Conservation (phyloP, 2,797 vertebrate genomes). For the Trachurus trachurus region DNA sequence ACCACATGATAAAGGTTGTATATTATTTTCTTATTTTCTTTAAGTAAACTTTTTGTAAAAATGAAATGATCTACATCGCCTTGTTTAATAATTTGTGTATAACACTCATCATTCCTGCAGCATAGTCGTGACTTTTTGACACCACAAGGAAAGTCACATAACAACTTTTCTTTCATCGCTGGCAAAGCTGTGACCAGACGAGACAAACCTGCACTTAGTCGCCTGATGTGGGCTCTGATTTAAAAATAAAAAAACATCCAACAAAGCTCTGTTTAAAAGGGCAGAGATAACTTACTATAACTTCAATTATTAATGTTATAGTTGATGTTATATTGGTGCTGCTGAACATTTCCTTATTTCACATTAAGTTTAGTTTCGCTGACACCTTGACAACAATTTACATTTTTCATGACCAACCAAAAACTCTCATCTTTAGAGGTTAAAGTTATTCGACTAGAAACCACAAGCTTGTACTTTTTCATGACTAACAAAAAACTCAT, state of each 20-base stretch:
- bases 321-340: too few relatives aligned
- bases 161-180: neutral
- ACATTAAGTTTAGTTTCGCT: neutral
- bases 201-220: neutral
- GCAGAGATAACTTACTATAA: too few relatives aligned
- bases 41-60: too few relatives aligned
- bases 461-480: neutral
- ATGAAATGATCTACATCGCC: too few relatives aligned
- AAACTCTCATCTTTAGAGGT: neutral
- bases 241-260: constrained; percentile 4
- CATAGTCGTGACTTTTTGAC: too few relatives aligned
- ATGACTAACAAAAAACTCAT: neutral
- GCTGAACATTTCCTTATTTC: neutral
- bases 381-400: neutral
- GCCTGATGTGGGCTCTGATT: constrained; percentile 4
- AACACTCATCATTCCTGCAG: too few relatives aligned
- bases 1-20: too few relatives aligned
- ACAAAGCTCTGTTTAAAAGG: too few relatives aligned
- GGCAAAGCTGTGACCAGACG: constrained; percentile 26
- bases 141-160: too few relatives aligned
- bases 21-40: too few relatives aligned
- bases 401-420: neutral
- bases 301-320: too few relatives aligned
- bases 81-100: too few relatives aligned
- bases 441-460: neutral